Evolutionary conservation across 92 coral and sea anemone genomes (phyloP), one percentile per base, ranked within the genome.

Genomic region (Ricordea florida): DNA sequence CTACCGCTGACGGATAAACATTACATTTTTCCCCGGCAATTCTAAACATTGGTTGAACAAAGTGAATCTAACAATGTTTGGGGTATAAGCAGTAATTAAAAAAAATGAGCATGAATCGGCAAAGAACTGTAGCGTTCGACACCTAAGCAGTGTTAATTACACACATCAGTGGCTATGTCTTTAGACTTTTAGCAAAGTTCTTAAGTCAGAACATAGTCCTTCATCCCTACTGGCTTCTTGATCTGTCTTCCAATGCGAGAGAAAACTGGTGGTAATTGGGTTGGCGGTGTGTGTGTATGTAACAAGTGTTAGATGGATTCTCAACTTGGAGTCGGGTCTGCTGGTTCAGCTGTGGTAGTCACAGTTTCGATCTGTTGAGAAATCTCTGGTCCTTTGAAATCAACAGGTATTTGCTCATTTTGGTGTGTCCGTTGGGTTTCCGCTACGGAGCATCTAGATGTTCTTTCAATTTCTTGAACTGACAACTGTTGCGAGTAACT

Each of bases 401-500:
- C 42, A 9, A 64, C 16, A 16, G 41, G 6, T 0, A 25, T 29
- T 64, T 29, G 55, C 10, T 20, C 30, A 14, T 35, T 13, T 1
- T 0, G 33, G 25, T 47, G 21, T 23, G 23, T 34, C 26, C 10
- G 68, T 26, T 42, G 22, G 15, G 34, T 2, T n/a, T 58, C 46
- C 4, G 5, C 43, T 16, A 34, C 32, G 62, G 40, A 2, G 16
- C 40, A 15, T 16, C 57, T 22, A 24, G 37, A n/a, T 14, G 33
- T 13, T 45, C 31, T n/a, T 18, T 17, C 40, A 23, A 38, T 21
- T 62, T 49, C 62, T 75, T 62, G 62, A 45, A 61, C 3, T 20
- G 65, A 0, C 64, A 76, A 44, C 66, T 76, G n/a, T 64, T 76
- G 10, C 60, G 10, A 10, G 64, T 49, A 18, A 63, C 41, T 51